A percentile compares a stretch with the other conserved stretches of the same genome.
phyloP scores from a whole-genome alignment of 2,113 vertebrate species.

The Raja brachyura region DNA sequence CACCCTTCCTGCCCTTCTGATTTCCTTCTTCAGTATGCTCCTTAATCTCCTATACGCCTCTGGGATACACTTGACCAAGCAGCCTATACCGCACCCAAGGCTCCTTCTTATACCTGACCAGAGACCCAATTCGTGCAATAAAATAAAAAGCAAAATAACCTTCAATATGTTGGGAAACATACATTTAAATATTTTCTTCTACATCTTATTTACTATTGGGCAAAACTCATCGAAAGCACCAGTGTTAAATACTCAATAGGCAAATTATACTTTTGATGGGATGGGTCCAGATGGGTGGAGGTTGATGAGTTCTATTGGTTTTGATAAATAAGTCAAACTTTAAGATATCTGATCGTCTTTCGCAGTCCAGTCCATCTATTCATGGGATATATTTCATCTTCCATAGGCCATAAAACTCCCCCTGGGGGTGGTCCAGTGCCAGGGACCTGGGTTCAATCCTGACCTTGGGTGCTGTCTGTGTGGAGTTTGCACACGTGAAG shows the following conservation, averaged over 20 bases:
- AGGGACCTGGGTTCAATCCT: too few species aligned
- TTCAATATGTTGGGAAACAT: background rate
- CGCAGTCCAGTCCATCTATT: background rate
- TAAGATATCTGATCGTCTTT: background rate
- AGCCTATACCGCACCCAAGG: too few species aligned
- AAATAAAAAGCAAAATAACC: background rate
- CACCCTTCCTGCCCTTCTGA: too few species aligned
- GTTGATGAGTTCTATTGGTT: background rate
- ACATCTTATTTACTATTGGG: background rate
- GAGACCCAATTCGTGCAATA: background rate
- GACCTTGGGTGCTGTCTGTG: too few species aligned
- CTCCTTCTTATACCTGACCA: too few species aligned
- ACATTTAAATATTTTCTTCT: background rate
- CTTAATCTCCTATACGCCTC: too few species aligned
- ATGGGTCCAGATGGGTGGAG: background rate
- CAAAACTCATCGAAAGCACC: background rate
- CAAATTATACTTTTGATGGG: background rate
- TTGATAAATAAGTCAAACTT: background rate
- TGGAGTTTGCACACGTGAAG: too few species aligned
- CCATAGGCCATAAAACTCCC: too few species aligned
- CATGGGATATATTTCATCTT: background rate
- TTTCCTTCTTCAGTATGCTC: too few species aligned
- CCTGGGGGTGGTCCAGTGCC: too few species aligned
- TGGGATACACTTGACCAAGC: too few species aligned
- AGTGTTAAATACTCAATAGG: background rate